These are phyloP conservation scores for Neogobius melanostomus DNA, from an alignment of 2,113 vertebrate genomes.

Conservation along the genomic window DNA sequence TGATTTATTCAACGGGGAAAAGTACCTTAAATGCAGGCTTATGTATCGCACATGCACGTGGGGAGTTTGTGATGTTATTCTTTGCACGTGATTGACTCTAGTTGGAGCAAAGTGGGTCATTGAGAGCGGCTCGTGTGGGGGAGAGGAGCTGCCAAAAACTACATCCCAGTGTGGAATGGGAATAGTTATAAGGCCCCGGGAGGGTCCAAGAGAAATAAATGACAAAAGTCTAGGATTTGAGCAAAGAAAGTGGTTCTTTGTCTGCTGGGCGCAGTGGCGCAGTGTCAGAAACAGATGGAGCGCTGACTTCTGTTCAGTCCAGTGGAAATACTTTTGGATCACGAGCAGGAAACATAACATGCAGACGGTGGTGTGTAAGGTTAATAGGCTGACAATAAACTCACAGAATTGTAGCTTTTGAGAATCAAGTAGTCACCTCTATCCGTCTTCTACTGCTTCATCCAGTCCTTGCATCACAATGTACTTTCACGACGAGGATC, in stretches of 20 bases:
- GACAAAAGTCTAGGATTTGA: slow-evolving; percentile 14
- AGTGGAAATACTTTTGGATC: neutral
- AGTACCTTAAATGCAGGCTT: too few relatives aligned
- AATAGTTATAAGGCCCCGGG: slow-evolving; percentile 41
- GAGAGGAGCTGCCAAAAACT: slow-evolving; percentile 33
- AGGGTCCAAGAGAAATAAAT: slow-evolving; percentile 29
- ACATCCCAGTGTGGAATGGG: slow-evolving; percentile 55
- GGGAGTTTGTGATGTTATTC: neutral
- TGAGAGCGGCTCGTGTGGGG: slow-evolving; percentile 29
- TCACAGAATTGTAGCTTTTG: too few relatives aligned
- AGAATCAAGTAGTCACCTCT: too few relatives aligned
- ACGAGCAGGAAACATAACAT: too few relatives aligned
- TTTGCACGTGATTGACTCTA: slow-evolving; percentile 1
- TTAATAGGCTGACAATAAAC: too few relatives aligned
- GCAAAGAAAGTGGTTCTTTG: neutral
- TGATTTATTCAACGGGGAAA: too few relatives aligned
- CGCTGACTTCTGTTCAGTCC: neutral
- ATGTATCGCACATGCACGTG: neutral
- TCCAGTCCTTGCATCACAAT: too few relatives aligned
- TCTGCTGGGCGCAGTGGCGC: slow-evolving; percentile 3
- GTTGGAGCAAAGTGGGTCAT: slow-evolving; percentile 36
- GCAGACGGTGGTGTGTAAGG: too few relatives aligned
- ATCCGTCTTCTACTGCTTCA: too few relatives aligned
- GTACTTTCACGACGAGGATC: too few relatives aligned
- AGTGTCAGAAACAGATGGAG: slow-evolving; percentile 13